These are phyloP conservation scores for Paradoxurus hermaphroditus DNA, from an alignment of 2,113 vertebrate species.

Conservation along the genomic window DNA sequence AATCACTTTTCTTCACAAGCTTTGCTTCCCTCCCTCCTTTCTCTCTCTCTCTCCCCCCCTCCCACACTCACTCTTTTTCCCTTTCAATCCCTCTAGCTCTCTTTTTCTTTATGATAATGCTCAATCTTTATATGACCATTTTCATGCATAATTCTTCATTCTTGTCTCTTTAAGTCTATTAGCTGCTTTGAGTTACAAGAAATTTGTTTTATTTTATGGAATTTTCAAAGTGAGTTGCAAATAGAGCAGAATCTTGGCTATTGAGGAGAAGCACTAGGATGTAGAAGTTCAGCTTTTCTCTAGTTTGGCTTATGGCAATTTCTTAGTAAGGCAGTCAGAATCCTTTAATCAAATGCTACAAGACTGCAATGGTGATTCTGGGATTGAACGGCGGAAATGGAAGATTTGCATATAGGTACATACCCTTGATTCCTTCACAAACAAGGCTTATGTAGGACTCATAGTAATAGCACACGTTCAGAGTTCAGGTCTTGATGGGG, in stretches of 20 bases:
- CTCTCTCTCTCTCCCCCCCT: background rate
- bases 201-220: constrained; percentile 35
- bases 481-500: background rate
- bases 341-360: constrained; percentile 38
- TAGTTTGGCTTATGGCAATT: constrained; percentile 30
- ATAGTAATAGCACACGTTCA: background rate
- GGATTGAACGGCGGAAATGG: constrained; percentile 59
- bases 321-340: constrained; percentile 58
- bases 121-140: background rate
- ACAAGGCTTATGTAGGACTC: background rate
- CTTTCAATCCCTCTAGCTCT: background rate
- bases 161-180: background rate
- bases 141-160: background rate
- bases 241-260: constrained; percentile 47
- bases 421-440: constrained; percentile 26
- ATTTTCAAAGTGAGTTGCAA: constrained; percentile 65
- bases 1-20: background rate
- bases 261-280: constrained; percentile 50
- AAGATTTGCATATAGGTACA: constrained; percentile 66
- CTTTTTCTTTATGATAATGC: background rate
- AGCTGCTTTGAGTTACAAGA: background rate
- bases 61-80: background rate
- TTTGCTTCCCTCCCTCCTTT: background rate
- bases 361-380: constrained; percentile 53
- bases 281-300: constrained; percentile 51